Evolutionary conservation across 2,797 vertebrate genomes (phyloP), one percentile per base, ranked within the genome.

Genomic region (Cyprinodon diabolis): DNA sequence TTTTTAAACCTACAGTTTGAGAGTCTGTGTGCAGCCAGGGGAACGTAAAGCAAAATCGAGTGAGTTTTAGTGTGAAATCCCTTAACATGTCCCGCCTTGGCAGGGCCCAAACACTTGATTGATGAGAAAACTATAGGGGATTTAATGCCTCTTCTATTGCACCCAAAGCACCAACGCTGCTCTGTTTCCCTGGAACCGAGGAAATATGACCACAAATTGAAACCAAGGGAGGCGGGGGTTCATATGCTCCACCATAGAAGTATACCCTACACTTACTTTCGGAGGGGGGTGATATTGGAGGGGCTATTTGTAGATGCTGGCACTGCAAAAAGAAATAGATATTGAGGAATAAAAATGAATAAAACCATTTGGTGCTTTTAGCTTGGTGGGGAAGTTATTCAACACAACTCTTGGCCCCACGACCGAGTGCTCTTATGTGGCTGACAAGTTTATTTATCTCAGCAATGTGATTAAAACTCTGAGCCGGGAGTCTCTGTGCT

Each of bases 281-380:
- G 1, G 47, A 30, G 30, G 51, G 19, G 6, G 56, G 45, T 19
- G 37, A 60, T 35, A 45, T 15, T 9, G 58, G 19, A 14, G 55
- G 69, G 60, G 79, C 81, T 90, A 87, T 90, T 86, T 91, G 74
- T 79, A 75, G 76, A 81, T 83, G 87, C 89, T 84, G 86, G 89
- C 78, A 1, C 75, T 83, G 87, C 90, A 91, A 77, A 91, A 93
- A 89, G 80, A 78, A 86, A 88, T 69, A 21, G 70, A 66, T 62
- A 80, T 68, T 48, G 75, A 72, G 75, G 72, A 79, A 86, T 84
- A 69, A 87, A 85, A 87, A 87, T 79, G 54, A 87, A 79, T 21
- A 48, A 69, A 87, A 60, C 23, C 45, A 84, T 89, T 74, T 77
- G 21, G 63, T 74, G 79, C 84, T 48, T 51, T 68, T 35, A 37